Percentiles rank a stretch among this genome's conserved stretches.
Conservation (phyloP, 2,888 invertebrate genomes). For the Deladenus siricidicola region DNA sequence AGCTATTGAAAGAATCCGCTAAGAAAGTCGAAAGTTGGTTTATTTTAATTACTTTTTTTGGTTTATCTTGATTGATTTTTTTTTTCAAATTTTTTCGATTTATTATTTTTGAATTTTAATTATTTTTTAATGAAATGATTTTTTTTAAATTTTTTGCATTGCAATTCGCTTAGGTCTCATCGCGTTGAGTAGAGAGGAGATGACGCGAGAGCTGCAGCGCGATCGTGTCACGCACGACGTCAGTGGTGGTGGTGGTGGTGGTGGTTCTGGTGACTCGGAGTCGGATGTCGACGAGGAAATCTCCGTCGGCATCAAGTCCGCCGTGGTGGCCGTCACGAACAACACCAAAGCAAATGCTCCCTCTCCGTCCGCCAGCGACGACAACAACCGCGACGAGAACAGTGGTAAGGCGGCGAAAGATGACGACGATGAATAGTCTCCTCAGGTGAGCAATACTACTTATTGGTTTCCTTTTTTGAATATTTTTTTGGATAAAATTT, state of each 20-base stretch:
- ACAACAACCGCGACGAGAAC: too few species aligned
- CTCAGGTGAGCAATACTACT: too few species aligned
- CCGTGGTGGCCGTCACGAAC: slow-evolving; percentile 2
- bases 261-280: not conserved
- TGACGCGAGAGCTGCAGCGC: slow-evolving; percentile 19
- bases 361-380: too few species aligned
- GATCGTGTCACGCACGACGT: not conserved
- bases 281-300: slow-evolving; percentile 11
- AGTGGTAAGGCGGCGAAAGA: not conserved
- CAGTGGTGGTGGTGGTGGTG: not conserved
- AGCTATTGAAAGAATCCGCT: slow-evolving; percentile 64
- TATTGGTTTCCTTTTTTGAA: too few species aligned
- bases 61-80: too few species aligned
- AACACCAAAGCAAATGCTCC: not conserved
- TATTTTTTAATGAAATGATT: not conserved
- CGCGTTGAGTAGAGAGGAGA: slow-evolving; percentile 28
- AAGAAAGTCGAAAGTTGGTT: slow-evolving; percentile 40
- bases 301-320: not conserved
- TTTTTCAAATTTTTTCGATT: not conserved
- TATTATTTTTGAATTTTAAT: not conserved
- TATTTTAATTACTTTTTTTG: not conserved
- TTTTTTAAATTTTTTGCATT: not conserved
- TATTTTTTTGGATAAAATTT: too few species aligned
- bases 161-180: slow-evolving; percentile 31
- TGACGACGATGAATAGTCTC: not conserved